A percentile compares a stretch with the other conserved stretches of the same genome.
phyloP scores from a whole-genome alignment of 2,797 vertebrate genomes.

The Streptopelia turtur region DNA sequence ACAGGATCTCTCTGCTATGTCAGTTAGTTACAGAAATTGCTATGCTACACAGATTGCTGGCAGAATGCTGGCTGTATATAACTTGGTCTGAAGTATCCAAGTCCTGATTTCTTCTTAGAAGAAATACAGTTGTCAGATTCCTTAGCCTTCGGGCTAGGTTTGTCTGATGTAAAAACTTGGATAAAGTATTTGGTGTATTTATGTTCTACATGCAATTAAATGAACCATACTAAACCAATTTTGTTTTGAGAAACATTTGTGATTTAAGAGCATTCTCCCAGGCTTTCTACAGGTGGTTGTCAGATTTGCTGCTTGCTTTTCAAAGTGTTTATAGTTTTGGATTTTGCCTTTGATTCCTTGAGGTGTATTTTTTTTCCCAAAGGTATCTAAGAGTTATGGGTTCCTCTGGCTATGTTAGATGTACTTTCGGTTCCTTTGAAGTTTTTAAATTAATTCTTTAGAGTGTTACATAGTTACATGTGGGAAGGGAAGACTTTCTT shows the following conservation, averaged over 20 bases:
- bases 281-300: not conserved
- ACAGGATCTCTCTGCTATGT: not conserved
- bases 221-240: not conserved
- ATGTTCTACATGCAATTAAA: not conserved
- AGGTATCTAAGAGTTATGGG: not conserved
- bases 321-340: not conserved
- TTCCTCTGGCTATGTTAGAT: conserved; percentile 23
- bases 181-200: not conserved
- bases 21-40: not conserved
- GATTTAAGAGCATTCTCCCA: not conserved
- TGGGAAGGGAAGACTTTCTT: not conserved
- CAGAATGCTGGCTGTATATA: not conserved
- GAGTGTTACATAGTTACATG: not conserved
- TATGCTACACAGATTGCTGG: not conserved
- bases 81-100: not conserved
- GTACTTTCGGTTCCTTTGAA: conserved; percentile 3
- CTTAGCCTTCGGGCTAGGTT: not conserved
- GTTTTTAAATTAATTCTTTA: not conserved
- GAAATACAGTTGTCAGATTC: not conserved
- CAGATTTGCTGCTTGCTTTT: not conserved
- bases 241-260: not conserved
- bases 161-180: not conserved
- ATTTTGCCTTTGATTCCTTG: conserved; percentile 20
- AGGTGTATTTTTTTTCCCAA: not conserved
- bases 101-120: not conserved